phyloP scores from a whole-genome alignment of 2,888 invertebrate species.

The Nomada goodeniana region DNA sequence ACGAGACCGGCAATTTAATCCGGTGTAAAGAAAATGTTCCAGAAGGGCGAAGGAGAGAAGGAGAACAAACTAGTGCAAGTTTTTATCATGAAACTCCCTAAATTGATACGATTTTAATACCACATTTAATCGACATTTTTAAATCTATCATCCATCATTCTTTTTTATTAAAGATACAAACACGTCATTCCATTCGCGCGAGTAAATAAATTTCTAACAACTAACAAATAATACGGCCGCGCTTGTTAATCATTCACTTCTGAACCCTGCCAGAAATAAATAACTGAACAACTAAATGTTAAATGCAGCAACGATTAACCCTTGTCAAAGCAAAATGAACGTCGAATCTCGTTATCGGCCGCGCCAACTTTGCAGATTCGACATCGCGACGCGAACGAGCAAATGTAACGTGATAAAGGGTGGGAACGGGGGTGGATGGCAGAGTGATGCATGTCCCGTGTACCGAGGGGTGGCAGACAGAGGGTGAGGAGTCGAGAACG shows the following conservation, averaged over 20 bases:
- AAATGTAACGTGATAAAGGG: constrained; percentile 41
- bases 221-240: too few relatives aligned
- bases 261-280: too few relatives aligned
- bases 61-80: background rate
- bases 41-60: background rate
- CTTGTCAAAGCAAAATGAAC: background rate
- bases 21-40: constrained; percentile 28
- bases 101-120: too few relatives aligned
- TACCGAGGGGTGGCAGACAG: constrained; percentile 45
- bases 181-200: too few relatives aligned
- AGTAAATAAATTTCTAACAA: too few relatives aligned
- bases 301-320: too few relatives aligned
- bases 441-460: constrained; percentile 72
- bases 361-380: constrained; percentile 67
- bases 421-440: constrained; percentile 46
- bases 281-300: too few relatives aligned
- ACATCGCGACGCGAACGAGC: constrained; percentile 55
- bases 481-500: constrained; percentile 70
- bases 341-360: constrained; percentile 31
- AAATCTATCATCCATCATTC: too few relatives aligned
- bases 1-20: constrained; percentile 6
- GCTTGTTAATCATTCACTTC: too few relatives aligned
- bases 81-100: too few relatives aligned
- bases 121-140: too few relatives aligned
- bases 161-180: too few relatives aligned